Evolutionary conservation across 2,888 invertebrate genomes (phyloP).

Genomic region (Sinotaia quadrata): DNA sequence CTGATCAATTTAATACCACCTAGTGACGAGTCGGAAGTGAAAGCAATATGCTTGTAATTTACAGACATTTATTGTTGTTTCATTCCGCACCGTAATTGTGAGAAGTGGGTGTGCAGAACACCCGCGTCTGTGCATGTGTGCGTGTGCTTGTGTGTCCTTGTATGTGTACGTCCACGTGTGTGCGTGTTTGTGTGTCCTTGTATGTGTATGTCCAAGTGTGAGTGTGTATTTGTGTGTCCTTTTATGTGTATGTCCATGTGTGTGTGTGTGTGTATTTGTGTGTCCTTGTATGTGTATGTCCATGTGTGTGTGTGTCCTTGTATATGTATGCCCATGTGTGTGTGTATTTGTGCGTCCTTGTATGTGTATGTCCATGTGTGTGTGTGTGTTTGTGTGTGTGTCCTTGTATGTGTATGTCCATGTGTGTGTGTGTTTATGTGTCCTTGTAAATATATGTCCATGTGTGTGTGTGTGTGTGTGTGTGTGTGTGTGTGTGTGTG

Average conservation of each 20-base stretch:
- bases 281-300: neutral
- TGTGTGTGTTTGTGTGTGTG: neutral
- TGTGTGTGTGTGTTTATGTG: neutral
- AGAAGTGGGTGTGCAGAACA: no score
- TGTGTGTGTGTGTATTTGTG: neutral
- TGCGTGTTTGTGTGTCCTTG: no score
- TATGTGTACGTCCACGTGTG: neutral
- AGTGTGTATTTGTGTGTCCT: neutral
- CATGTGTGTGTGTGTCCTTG: neutral
- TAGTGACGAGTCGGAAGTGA: no score
- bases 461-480: neutral
- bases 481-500: neutral
- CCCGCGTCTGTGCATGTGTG: no score
- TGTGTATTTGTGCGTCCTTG: neutral
- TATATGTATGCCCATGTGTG: neutral
- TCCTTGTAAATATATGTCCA: neutral
- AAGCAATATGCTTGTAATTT: no score
- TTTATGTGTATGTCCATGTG: neutral
- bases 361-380: neutral
- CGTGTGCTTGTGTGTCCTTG: neutral
- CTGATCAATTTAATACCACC: no score
- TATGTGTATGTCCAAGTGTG: neutral
- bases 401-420: neutral
- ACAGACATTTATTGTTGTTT: no score
- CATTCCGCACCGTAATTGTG: no score